A percentile compares a stretch with the other conserved stretches of the same genome.
These are phyloP conservation scores for Cataglyphis rosenhaueri DNA, from an alignment of 2,888 invertebrate species.

Conservation along the genomic window DNA sequence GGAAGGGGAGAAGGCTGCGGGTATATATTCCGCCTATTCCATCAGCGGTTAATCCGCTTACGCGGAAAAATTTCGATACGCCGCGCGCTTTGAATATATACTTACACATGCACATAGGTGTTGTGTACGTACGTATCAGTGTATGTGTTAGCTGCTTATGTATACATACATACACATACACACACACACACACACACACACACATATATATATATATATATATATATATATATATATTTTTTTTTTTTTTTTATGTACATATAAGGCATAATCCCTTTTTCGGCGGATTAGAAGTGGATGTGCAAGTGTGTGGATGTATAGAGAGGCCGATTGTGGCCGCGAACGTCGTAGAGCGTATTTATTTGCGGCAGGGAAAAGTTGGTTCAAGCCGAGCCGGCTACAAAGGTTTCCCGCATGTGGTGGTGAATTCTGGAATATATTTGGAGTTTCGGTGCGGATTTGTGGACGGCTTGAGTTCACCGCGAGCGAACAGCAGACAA, in stretches of 20 bases:
- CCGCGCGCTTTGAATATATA: conserved; percentile 54
- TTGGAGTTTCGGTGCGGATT: conserved; percentile 50
- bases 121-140: not conserved
- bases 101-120: conserved; percentile 1
- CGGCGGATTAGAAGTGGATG: not conserved
- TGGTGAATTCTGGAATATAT: conserved; percentile 41
- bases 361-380: conserved; percentile 65
- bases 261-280: conserved; percentile 51
- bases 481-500: conserved; percentile 45
- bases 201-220: too few species aligned
- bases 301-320: not conserved
- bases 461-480: conserved; percentile 45
- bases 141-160: not conserved
- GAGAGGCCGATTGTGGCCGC: conserved; percentile 51
- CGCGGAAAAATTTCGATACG: conserved; percentile 76
- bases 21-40: conserved; percentile 66
- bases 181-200: too few species aligned
- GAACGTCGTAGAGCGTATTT: conserved; percentile 60
- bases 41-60: conserved; percentile 77
- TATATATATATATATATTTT: too few species aligned
- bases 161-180: too few species aligned
- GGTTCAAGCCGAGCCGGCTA: conserved; percentile 42
- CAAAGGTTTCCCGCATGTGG: conserved; percentile 49
- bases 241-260: not conserved
- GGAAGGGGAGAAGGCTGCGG: conserved; percentile 23